A percentile compares a stretch with the other conserved stretches of the same genome.
phyloP scores from a whole-genome alignment of 2,797 vertebrate species.

The Capromys pilorides region DNA sequence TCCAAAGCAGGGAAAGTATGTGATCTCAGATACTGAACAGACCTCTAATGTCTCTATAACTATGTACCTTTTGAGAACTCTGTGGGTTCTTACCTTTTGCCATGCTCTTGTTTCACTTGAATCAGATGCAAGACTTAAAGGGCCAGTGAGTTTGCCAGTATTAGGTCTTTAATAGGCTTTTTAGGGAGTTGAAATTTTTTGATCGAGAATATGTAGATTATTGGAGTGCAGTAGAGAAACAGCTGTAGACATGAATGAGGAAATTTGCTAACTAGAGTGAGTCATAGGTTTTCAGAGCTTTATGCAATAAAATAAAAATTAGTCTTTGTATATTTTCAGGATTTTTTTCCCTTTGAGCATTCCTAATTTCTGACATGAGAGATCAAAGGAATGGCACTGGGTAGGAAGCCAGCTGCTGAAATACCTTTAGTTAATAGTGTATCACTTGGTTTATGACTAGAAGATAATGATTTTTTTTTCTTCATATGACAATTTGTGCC shows the following conservation, averaged over 20 bases:
- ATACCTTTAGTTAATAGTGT: not conserved
- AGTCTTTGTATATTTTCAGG: not conserved
- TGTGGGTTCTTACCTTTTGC: not conserved
- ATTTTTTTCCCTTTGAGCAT: not conserved
- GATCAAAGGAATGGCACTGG: not conserved
- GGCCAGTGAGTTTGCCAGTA: not conserved
- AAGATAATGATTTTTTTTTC: not conserved
- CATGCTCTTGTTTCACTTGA: not conserved
- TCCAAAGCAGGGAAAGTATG: not conserved
- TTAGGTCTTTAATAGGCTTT: not conserved
- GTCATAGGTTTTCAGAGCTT: not conserved
- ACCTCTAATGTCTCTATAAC: not conserved
- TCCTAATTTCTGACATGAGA: not conserved
- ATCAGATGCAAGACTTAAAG: not conserved
- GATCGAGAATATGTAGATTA: not conserved
- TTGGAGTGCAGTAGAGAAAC: not conserved
- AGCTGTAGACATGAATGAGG: not conserved
- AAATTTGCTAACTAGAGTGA: not conserved
- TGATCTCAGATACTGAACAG: not conserved
- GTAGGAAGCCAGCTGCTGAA: not conserved
- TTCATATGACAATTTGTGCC: constrained; percentile 23
- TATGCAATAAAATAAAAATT: not conserved
- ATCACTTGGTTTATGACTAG: not conserved
- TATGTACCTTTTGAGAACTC: not conserved
- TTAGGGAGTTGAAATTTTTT: not conserved